phyloP scores from a whole-genome alignment of 1,140 invertebrate species.

The Heliconius nattereri region DNA sequence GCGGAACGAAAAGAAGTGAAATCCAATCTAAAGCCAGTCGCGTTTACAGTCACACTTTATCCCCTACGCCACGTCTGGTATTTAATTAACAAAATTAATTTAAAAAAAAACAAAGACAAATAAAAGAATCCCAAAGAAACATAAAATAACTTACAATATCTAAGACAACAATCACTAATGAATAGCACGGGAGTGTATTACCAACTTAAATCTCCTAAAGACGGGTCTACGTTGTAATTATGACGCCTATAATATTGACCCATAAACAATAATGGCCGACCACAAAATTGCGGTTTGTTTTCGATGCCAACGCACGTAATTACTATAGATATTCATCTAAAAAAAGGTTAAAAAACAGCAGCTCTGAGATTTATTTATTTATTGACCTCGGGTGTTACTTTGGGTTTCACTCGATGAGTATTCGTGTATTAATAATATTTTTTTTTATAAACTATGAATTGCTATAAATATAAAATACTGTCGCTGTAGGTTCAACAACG shows the following conservation, averaged over 20 bases:
- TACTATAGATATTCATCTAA: conserved; percentile 65
- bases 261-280: conserved; percentile 70
- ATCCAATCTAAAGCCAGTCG: not conserved
- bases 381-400: conserved; percentile 62
- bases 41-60: not conserved
- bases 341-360: conserved; percentile 66
- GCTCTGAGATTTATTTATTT: conserved; percentile 75
- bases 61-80: not conserved
- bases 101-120: not conserved
- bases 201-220: conserved; percentile 56
- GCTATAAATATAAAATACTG: not conserved
- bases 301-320: conserved; percentile 73
- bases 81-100: not conserved
- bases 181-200: conserved; percentile 59
- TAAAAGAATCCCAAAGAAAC: not conserved
- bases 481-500: too few species aligned
- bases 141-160: conserved; percentile 21
- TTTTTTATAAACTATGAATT: not conserved
- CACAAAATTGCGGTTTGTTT: conserved; percentile 77
- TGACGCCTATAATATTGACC: conserved; percentile 74
- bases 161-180: conserved; percentile 56
- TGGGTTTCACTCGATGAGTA: not conserved
- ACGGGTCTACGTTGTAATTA: conserved; percentile 65
- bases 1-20: too few species aligned
- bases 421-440: conserved; percentile 18